Evolutionary conservation across 1,140 invertebrate species (phyloP).

Genomic region (Hermetia illucens): DNA sequence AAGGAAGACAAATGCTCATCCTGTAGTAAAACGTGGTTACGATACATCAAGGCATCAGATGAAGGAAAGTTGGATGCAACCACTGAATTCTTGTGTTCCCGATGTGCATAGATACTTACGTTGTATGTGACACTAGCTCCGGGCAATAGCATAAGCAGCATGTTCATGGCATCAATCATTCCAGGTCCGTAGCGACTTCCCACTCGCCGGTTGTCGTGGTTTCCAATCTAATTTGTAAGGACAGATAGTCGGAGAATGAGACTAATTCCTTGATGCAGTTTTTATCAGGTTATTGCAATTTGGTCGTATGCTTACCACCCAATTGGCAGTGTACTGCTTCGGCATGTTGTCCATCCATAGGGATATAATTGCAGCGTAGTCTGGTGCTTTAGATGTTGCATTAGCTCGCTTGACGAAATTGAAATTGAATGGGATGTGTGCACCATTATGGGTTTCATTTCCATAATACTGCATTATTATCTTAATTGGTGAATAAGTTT

Average conservation of each 20-base stretch:
- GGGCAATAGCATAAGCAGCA: slow-evolving; percentile 51
- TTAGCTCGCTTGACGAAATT: slow-evolving; percentile 38
- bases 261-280: too few species aligned
- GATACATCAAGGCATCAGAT: too few species aligned
- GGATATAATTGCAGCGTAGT: slow-evolving; percentile 36
- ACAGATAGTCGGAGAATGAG: background rate
- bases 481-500: slow-evolving; percentile 42
- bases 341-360: slow-evolving; percentile 43
- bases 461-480: slow-evolving; percentile 42
- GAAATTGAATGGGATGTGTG: slow-evolving; percentile 55
- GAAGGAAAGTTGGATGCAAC: too few species aligned
- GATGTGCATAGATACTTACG: slow-evolving; percentile 17
- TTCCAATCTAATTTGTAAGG: slow-evolving; percentile 41
- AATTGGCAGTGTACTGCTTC: slow-evolving; percentile 38
- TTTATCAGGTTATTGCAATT: background rate
- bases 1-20: too few species aligned
- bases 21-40: too few species aligned
- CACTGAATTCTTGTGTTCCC: background rate
- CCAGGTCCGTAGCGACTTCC: slow-evolving; percentile 40
- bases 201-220: slow-evolving; percentile 49
- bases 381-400: slow-evolving; percentile 34
- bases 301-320: slow-evolving; percentile 39
- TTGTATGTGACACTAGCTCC: slow-evolving; percentile 58
- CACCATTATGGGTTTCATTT: slow-evolving; percentile 33
- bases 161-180: slow-evolving; percentile 50